phyloP scores from a whole-genome alignment of 2,888 invertebrate genomes.

The Pristionchus arcanus region DNA sequence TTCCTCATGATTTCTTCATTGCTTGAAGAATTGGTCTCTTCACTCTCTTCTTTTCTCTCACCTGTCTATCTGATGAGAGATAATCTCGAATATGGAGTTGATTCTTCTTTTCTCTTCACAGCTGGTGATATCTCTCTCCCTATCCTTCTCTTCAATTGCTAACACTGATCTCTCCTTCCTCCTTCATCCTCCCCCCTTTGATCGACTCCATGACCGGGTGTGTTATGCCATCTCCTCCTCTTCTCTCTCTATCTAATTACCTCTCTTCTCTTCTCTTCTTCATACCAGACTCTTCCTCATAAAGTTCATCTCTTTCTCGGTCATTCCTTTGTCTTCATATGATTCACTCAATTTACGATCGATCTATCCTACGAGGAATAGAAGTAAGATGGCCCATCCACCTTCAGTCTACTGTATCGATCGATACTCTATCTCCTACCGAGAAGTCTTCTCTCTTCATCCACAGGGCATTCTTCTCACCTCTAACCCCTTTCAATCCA shows the following conservation, averaged over 20 bases:
- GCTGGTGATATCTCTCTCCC: not conserved
- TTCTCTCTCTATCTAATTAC: conserved; percentile 37
- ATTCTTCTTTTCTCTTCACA: not conserved
- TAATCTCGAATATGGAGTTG: not conserved
- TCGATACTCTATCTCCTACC: not conserved
- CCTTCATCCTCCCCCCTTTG: no score
- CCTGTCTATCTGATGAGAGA: not conserved
- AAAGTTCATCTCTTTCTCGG: conserved; percentile 25
- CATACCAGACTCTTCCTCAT: conserved; percentile 11
- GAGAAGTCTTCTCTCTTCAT: not conserved
- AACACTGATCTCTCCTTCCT: not conserved
- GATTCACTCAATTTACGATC: conserved; percentile 34
- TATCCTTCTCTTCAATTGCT: not conserved
- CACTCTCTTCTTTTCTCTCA: not conserved
- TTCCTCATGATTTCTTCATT: conserved; percentile 40
- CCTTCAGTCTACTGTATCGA: not conserved
- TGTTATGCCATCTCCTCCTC: conserved; percentile 10
- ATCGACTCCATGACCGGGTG: conserved; percentile 3
- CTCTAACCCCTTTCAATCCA: not conserved
- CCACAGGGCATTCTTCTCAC: conserved; percentile 24
- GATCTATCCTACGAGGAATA: not conserved
- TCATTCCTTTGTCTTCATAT: conserved; percentile 34
- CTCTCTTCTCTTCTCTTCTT: conserved; percentile 30
- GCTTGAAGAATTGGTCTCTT: conserved; percentile 3
- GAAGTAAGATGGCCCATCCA: not conserved